Evolutionary conservation across 2,888 invertebrate species (phyloP).

Genomic region (Eulithis prunata): DNA sequence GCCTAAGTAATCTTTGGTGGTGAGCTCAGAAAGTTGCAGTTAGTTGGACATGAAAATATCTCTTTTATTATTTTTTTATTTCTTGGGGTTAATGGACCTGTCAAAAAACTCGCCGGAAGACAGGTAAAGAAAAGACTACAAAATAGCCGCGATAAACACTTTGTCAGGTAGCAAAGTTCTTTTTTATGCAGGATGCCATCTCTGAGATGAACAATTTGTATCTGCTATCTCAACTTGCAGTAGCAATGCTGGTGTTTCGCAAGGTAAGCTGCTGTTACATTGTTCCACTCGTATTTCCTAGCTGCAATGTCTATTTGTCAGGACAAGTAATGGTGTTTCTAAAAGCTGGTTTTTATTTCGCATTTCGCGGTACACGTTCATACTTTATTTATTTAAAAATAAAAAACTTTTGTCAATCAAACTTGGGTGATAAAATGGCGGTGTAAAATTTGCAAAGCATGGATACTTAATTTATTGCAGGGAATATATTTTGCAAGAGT

Average conservation of each 20-base stretch:
- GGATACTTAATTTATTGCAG: not conserved
- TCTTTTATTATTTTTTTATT: no score
- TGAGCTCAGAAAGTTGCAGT: no score
- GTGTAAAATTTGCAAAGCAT: slow-evolving; percentile 37
- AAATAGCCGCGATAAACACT: no score
- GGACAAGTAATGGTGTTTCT: slow-evolving; percentile 32
- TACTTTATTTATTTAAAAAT: slow-evolving; percentile 11
- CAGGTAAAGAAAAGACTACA: no score
- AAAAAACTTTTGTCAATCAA: slow-evolving; percentile 37
- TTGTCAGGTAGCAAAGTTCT: no score
- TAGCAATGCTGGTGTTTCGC: slow-evolving; percentile 31
- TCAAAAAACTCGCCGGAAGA: no score
- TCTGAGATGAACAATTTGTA: slow-evolving; percentile 46
- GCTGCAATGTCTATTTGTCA: slow-evolving; percentile 36
- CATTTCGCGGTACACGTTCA: not conserved
- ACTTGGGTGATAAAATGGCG: slow-evolving; percentile 33
- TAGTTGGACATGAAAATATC: no score
- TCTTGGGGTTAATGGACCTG: no score
- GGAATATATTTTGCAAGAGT: slow-evolving; percentile 4
- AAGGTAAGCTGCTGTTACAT: slow-evolving; percentile 28
- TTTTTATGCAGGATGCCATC: slow-evolving; percentile 56
- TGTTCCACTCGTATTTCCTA: slow-evolving; percentile 34
- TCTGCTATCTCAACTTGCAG: slow-evolving; percentile 38
- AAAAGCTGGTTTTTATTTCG: slow-evolving; percentile 3
- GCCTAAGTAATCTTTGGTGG: no score